Base-by-base conservation (phyloP, 30 jellyfish, hydroid and myxozoan species). In the Aurelia coerulea region DNA sequence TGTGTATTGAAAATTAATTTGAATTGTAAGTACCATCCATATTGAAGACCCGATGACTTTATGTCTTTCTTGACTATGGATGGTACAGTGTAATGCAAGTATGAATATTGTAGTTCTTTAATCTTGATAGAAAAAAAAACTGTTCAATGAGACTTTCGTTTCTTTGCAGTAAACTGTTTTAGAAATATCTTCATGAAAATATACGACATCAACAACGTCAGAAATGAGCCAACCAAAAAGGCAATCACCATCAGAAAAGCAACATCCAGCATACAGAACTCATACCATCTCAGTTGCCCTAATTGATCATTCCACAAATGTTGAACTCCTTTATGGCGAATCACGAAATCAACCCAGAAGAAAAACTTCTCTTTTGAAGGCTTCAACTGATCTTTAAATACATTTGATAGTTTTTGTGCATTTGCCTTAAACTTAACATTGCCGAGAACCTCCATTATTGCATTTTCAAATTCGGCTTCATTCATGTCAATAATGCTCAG, bases 291-390 rank as follows among this genome's bases (percentile, higher is more conserved):
- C 34, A 86, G 41, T 69, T 33, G 62, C 46, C 8, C 35, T 0
- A 71, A 0, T 4, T 56, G 0, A 5, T 41, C 70, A n/a, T 58
- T 66, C 54, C 71, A 50, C 77, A 88, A 62, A 76, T 53, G 59
- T 14, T 49, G 51, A 46, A 63, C 83, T 14, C 96, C 88, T 32
- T 71, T 68, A 62, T 78, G 54, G 18, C 65, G 35, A 18, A 62
- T 18, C 62, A 88, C 91, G 73, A 41, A 88, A 1, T 88, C 88
- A 59, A 79, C 62, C 96, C 96, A 88, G 60, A 15, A 68, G 29
- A 78, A 54, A 49, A 88, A 76, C 50, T 52, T 88, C 42, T 88
- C 91, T 68, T 71, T 79, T 35, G 96, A 84, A 9, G 51, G 0
- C 19, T 29, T 62, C 2, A 72, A 49, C 51, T 88, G 84, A 29